phyloP scores from a whole-genome alignment of 2,888 invertebrate genomes.

The Ophraella communa region DNA sequence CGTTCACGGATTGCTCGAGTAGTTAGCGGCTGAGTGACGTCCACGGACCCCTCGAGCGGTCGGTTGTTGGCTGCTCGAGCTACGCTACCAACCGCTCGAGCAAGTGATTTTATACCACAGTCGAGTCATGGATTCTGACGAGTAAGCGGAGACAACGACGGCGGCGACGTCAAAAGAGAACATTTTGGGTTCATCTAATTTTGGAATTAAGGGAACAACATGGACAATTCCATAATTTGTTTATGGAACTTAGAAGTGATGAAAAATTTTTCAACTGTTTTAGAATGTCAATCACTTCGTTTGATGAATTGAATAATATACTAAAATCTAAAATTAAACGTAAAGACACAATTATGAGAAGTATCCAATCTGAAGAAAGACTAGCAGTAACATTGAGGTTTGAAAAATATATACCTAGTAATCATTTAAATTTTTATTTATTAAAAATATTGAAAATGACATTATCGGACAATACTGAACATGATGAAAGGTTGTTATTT shows the following conservation, averaged over 20 bases:
- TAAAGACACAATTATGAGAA: background rate
- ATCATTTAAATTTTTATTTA: too few species aligned
- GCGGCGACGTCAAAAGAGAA: background rate
- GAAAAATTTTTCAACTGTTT: background rate
- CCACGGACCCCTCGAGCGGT: too few species aligned
- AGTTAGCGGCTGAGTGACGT: too few species aligned
- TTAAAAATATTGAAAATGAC: too few species aligned
- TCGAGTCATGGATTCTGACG: background rate
- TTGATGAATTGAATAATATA: background rate
- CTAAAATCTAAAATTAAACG: background rate
- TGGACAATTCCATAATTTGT: background rate
- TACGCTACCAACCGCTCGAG: too few species aligned
- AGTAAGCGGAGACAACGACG: background rate
- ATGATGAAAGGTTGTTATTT: too few species aligned
- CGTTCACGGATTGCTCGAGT: background rate
- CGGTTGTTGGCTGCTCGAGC: too few species aligned
- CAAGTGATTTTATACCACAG: background rate
- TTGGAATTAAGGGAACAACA: background rate
- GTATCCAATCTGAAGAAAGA: background rate
- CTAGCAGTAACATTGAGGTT: too few species aligned
- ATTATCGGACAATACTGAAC: too few species aligned
- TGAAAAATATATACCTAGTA: too few species aligned
- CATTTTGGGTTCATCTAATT: background rate
- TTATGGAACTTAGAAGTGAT: background rate
- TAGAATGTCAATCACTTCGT: too few species aligned